These are phyloP conservation scores for Lithobates pipiens DNA, from an alignment of 2,797 vertebrate genomes.

Conservation along the genomic window DNA sequence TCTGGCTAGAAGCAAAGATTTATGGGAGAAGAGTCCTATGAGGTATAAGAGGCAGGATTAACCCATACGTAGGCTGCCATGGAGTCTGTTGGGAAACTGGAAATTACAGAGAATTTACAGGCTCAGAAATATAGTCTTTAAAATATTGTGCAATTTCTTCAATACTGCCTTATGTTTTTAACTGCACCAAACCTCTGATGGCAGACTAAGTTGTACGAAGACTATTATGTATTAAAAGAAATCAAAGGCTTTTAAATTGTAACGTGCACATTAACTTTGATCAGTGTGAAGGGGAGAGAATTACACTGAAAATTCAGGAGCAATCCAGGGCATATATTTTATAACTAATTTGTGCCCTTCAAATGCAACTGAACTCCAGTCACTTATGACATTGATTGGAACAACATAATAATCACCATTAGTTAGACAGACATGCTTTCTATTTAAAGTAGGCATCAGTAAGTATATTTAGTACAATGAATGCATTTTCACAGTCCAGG, in stretches of 20 bases:
- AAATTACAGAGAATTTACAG: too few species aligned
- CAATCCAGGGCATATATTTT: slow-evolving; percentile 41
- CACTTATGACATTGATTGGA: slow-evolving; percentile 40
- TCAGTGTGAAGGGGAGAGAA: slow-evolving; percentile 19
- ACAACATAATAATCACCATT: slow-evolving; percentile 50
- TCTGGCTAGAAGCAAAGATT: too few species aligned
- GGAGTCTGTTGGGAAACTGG: too few species aligned
- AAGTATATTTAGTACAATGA: slow-evolving; percentile 12
- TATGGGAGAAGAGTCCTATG: too few species aligned
- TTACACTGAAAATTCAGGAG: slow-evolving; percentile 9
- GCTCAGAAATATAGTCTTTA: too few species aligned
- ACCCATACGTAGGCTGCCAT: too few species aligned
- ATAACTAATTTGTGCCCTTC: slow-evolving; percentile 53
- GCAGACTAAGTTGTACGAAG: not conserved
- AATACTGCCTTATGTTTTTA: not conserved
- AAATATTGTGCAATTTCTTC: not conserved
- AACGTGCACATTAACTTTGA: slow-evolving; percentile 15
- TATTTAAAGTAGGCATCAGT: slow-evolving; percentile 18
- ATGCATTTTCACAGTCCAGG: slow-evolving; percentile 2
- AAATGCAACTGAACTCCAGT: slow-evolving; percentile 48
- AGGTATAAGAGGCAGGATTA: too few species aligned
- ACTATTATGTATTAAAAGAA: not conserved
- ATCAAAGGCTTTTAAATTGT: slow-evolving; percentile 4
- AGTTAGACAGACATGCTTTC: slow-evolving; percentile 30
- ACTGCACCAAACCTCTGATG: not conserved